A percentile compares a stretch with the other conserved stretches of the same genome.
These are phyloP conservation scores for Drosophila oshimai DNA, from an alignment of 1,140 invertebrate genomes.

Conservation along the genomic window DNA sequence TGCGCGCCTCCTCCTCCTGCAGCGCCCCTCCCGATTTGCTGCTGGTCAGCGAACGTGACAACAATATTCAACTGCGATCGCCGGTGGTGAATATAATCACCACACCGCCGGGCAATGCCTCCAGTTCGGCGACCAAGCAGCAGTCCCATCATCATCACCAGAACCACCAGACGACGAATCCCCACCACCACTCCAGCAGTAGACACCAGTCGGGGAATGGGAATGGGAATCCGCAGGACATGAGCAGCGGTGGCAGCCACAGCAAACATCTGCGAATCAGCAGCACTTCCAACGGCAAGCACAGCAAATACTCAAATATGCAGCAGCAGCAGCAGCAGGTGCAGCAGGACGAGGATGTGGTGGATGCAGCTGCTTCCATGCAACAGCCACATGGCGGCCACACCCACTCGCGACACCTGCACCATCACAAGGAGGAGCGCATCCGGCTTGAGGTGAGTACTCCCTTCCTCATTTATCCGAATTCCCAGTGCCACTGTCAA, in stretches of 20 bases:
- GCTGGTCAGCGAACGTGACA: conserved; percentile 82
- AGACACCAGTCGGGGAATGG: conserved; percentile 9
- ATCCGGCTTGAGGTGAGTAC: conserved; percentile 77
- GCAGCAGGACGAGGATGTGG: conserved; percentile 59
- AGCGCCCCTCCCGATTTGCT: conserved; percentile 81
- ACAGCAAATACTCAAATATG: conserved; percentile 71
- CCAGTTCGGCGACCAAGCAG: conserved; percentile 23
- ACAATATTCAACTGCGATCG: conserved; percentile 76
- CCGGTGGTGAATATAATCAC: conserved; percentile 81
- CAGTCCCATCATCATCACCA: conserved; percentile 17
- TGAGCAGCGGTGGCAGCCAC: conserved; percentile 54
- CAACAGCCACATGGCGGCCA: conserved; percentile 26
- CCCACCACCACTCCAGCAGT: conserved; percentile 34
- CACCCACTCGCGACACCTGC: conserved; percentile 62
- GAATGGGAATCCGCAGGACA: conserved; percentile 40
- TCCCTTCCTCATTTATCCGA: background rate
- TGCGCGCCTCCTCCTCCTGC: conserved; percentile 81
- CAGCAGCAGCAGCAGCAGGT: conserved; percentile 42
- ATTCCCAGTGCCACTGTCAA: background rate
- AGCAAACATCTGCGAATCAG: conserved; percentile 72
- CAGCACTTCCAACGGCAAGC: conserved; percentile 55
- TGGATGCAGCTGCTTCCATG: conserved; percentile 57
- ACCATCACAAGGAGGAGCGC: conserved; percentile 74
- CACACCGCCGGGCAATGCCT: conserved; percentile 63
- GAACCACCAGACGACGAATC: conserved; percentile 29